Conservation (phyloP, 2,888 invertebrate species). For the Baronia brevicornis region DNA sequence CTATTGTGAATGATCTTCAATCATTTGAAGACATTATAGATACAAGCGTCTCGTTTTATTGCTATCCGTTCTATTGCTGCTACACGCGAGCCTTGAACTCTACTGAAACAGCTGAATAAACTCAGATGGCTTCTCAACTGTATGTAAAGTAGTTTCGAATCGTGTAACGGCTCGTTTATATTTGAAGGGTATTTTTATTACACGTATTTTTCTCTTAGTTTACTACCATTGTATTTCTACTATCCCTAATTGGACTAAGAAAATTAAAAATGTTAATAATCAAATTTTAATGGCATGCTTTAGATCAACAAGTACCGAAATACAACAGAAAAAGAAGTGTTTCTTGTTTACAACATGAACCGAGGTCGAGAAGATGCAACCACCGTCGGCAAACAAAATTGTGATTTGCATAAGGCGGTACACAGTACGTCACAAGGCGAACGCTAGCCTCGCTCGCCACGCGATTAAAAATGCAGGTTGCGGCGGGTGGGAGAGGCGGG, state of each 20-base stretch:
- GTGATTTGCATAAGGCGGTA: constrained; percentile 64
- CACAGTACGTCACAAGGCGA: constrained; percentile 41
- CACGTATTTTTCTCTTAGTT: no score
- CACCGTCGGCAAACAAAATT: constrained; percentile 70
- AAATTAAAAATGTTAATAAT: no score
- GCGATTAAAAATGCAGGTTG: constrained; percentile 72
- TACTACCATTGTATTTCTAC: no score
- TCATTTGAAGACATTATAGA: not conserved
- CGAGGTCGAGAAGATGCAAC: constrained; percentile 51
- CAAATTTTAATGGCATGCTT: no score
- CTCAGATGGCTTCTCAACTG: constrained; percentile 29
- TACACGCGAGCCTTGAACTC: constrained; percentile 64
- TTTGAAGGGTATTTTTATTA: no score
- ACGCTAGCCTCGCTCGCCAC: constrained; percentile 61
- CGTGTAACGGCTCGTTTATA: constrained; percentile 3
- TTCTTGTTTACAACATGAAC: constrained; percentile 51
- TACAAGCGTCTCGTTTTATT: constrained; percentile 1
- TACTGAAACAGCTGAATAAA: constrained; percentile 47
- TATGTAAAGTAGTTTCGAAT: constrained; percentile 14
- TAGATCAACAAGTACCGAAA: constrained; percentile 21
- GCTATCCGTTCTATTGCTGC: constrained; percentile 33
- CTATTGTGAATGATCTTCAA: constrained; percentile 1
- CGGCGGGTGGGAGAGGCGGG: constrained; percentile 53
- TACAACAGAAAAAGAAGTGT: constrained; percentile 18
- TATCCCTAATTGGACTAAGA: no score